phyloP scores from a whole-genome alignment of 2,113 vertebrate genomes.

The Pampusana beccarii region DNA sequence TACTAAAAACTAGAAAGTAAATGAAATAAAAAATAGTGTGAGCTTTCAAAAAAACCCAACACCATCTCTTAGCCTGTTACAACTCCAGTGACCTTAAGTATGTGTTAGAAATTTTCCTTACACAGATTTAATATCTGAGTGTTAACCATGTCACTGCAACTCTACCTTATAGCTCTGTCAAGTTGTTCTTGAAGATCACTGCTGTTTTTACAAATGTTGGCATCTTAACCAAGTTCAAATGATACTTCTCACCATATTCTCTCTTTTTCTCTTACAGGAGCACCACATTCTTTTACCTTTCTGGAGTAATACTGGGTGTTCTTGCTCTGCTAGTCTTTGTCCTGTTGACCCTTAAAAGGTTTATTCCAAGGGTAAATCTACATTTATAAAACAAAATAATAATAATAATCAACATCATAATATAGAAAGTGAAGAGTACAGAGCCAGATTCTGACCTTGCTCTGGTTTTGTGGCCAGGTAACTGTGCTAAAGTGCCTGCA shows the following conservation, averaged over 20 bases:
- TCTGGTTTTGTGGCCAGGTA: neutral
- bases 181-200: neutral
- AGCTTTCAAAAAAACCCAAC: neutral
- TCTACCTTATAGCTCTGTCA: neutral
- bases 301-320: constrained; percentile 72
- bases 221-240: neutral
- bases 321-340: constrained; percentile 74
- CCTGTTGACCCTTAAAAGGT: constrained; percentile 73
- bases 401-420: neutral
- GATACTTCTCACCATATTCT: neutral
- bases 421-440: neutral
- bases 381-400: neutral
- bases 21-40: neutral
- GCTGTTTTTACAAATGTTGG: neutral
- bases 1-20: neutral
- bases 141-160: neutral
- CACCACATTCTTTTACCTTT: constrained; percentile 73
- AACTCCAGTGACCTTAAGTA: neutral
- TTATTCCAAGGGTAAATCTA: constrained; percentile 76
- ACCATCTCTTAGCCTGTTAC: neutral
- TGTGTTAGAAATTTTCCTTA: neutral
- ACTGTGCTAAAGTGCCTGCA: neutral
- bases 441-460: neutral
- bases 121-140: neutral
- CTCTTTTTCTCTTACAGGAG: constrained; percentile 70